phyloP scores from a whole-genome alignment of 2,888 invertebrate species.

The Cabera pusaria region DNA sequence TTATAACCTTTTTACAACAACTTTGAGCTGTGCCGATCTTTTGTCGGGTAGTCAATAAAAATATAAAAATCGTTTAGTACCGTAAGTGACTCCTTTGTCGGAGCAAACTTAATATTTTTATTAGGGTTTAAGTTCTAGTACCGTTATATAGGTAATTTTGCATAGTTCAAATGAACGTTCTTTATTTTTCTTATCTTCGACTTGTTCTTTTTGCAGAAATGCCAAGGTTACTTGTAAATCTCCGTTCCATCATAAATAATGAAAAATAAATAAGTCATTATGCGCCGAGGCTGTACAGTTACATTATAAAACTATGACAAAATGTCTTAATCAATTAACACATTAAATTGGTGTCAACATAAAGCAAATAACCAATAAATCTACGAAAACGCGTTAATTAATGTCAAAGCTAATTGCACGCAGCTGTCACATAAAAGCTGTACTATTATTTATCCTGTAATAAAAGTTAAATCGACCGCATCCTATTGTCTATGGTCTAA shows the following conservation, averaged over 20 bases:
- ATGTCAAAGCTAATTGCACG: constrained; percentile 42
- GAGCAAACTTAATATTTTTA: constrained; percentile 46
- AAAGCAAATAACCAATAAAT: constrained; percentile 43
- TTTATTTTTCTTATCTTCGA: constrained; percentile 9
- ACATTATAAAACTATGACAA: constrained; percentile 23
- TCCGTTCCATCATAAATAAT: constrained; percentile 5
- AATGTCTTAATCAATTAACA: constrained; percentile 30
- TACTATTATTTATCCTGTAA: no score
- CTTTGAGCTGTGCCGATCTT: constrained; percentile 56
- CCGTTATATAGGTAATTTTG: constrained; percentile 42
- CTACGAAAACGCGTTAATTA: constrained; percentile 44
- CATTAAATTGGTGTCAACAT: constrained; percentile 30
- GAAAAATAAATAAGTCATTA: constrained; percentile 19
- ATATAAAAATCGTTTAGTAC: constrained; percentile 47
- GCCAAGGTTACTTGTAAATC: constrained; percentile 11
- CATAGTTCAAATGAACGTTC: constrained; percentile 9
- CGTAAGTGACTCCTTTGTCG: constrained; percentile 34
- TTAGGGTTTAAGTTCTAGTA: constrained; percentile 45
- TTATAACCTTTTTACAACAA: constrained; percentile 60
- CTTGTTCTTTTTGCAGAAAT: constrained; percentile 3
- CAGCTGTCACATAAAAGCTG: constrained; percentile 59
- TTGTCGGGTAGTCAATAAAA: constrained; percentile 49
- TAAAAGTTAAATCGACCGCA: constrained; percentile 42
- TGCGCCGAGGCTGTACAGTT: constrained; percentile 19
- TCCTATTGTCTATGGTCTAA: constrained; percentile 40